A percentile compares a stretch with the other conserved stretches of the same genome.
Evolutionary conservation across 2,888 invertebrate genomes (phyloP).

Genomic region (Nomada hirtipes): DNA sequence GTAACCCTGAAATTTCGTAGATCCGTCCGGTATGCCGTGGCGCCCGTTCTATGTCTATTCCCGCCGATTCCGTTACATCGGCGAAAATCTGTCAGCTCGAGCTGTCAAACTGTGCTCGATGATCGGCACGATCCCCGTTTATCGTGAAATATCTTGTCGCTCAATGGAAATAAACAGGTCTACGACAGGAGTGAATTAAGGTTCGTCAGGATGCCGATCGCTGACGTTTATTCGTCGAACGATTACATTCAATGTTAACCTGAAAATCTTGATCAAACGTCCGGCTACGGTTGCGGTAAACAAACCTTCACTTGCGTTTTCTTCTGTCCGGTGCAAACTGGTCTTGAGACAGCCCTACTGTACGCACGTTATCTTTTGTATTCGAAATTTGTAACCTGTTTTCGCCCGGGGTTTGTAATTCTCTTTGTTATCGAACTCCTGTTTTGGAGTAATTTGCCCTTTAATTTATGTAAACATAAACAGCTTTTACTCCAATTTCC

Average conservation of each 20-base stretch:
- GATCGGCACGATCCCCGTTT: not conserved
- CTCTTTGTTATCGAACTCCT: not conserved
- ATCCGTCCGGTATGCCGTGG: conserved; percentile 15
- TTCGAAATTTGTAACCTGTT: not conserved
- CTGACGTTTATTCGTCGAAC: not conserved
- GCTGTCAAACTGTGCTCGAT: conserved; percentile 51
- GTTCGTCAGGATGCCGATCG: not conserved
- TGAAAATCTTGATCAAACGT: conserved; percentile 16
- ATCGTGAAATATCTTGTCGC: not conserved
- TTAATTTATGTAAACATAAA: too few relatives aligned
- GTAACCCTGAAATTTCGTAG: conserved; percentile 82
- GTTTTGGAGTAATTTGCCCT: too few relatives aligned
- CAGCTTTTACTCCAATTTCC: not conserved
- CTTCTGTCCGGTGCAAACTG: not conserved
- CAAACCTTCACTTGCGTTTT: not conserved
- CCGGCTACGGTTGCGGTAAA: conserved; percentile 10
- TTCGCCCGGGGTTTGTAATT: not conserved
- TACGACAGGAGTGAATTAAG: not conserved
- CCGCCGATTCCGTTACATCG: conserved; percentile 58
- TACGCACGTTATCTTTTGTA: not conserved
- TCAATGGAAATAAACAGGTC: not conserved
- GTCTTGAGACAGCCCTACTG: not conserved
- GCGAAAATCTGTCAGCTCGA: conserved; percentile 55
- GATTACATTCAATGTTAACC: conserved; percentile 21
- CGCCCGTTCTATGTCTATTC: conserved; percentile 44